Conservation (phyloP, 2,888 invertebrate genomes). For the Cynaeus angustus region DNA sequence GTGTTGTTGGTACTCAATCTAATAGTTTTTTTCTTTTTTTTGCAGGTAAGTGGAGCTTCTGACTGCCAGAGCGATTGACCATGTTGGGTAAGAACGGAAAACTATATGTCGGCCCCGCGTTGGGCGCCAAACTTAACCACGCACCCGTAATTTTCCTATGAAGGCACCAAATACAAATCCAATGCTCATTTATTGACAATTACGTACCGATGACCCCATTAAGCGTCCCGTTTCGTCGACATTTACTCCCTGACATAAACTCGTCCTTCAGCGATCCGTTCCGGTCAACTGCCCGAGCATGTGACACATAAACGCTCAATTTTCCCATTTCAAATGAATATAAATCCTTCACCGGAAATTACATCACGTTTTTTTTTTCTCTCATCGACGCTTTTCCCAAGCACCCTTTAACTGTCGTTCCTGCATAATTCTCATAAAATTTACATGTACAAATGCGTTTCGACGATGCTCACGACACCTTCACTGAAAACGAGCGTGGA, state of each 20-base stretch:
- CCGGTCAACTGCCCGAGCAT: conserved; percentile 18
- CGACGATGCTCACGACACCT: conserved; percentile 3
- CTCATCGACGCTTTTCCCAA: not conserved
- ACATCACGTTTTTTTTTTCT: conserved; percentile 4
- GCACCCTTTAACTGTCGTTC: not conserved
- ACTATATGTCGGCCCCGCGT: not conserved
- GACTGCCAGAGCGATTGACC: conserved; percentile 28
- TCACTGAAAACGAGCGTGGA: conserved; percentile 20
- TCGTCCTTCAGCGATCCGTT: conserved; percentile 24
- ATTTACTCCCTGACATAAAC: conserved; percentile 1
- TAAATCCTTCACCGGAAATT: conserved; percentile 18
- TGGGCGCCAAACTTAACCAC: not conserved
- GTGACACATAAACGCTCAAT: conserved; percentile 28
- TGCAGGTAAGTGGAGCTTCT: conserved; percentile 46
- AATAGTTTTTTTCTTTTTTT: conserved; percentile 18
- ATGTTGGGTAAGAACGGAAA: conserved; percentile 45
- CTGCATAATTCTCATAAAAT: conserved; percentile 2
- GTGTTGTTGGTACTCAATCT: too few species aligned
- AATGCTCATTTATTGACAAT: not conserved
- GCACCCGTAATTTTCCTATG: too few species aligned
- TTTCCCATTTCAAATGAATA: conserved; percentile 18
- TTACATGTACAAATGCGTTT: conserved; percentile 12
- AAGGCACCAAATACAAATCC: too few species aligned
- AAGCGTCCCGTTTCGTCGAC: not conserved
- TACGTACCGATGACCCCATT: not conserved